phyloP scores from a whole-genome alignment of 64 coral and sea anemone species.

The Montipora foliosa region DNA sequence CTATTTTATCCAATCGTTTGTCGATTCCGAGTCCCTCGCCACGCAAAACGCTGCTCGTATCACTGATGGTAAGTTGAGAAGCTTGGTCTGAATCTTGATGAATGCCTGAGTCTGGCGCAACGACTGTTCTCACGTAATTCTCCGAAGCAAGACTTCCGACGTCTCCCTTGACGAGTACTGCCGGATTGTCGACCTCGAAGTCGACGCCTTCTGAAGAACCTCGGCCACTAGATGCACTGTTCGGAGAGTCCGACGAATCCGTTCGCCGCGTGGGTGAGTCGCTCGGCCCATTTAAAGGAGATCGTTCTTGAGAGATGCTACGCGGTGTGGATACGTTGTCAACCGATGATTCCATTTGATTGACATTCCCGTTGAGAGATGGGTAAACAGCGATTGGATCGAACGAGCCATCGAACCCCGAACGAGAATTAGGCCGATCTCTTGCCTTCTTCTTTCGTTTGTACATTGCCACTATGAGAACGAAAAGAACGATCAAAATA shows the following conservation, averaged over 20 bases:
- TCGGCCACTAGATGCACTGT: conserved; percentile 87
- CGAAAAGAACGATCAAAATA: conserved; percentile 60
- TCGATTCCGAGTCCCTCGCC: conserved; percentile 65
- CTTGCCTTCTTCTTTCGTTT: too few relatives aligned
- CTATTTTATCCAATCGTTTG: conserved; percentile 73
- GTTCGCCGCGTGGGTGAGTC: conserved; percentile 53
- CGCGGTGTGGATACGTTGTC: conserved; percentile 70
- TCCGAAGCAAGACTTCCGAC: conserved; percentile 82
- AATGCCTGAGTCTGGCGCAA: conserved; percentile 87
- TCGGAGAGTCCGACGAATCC: conserved; percentile 76
- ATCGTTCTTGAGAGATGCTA: conserved; percentile 65
- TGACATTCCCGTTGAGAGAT: conserved; percentile 67
- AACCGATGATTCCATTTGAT: conserved; percentile 74
- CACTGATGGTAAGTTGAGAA: conserved; percentile 91
- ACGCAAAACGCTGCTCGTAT: conserved; percentile 79
- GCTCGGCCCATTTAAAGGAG: conserved; percentile 68
- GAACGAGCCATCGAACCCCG: conserved; percentile 87
- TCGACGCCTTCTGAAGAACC: conserved; percentile 84
- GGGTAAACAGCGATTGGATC: conserved; percentile 86
- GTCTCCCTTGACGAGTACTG: conserved; percentile 68
- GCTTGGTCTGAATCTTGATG: conserved; percentile 89
- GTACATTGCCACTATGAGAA: conserved; percentile 54
- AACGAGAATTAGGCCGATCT: background rate
- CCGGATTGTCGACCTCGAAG: conserved; percentile 67
- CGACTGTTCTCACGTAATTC: conserved; percentile 62